Evolutionary conservation across 1,140 invertebrate genomes (phyloP).

Genomic region (Amphibalanus amphitrite): DNA sequence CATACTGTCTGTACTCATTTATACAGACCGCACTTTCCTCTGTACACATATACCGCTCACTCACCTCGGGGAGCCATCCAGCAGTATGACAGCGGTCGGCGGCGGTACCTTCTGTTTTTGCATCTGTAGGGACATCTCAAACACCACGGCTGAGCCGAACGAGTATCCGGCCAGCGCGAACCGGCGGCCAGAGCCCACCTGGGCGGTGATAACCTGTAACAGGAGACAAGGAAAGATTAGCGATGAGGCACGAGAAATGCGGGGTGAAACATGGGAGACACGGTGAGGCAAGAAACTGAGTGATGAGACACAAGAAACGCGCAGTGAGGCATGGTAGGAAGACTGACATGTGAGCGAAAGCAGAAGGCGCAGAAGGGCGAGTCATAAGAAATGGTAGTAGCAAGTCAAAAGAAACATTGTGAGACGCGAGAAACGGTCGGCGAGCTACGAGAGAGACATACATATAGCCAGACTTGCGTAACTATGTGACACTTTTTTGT

Average conservation of each 20-base stretch:
- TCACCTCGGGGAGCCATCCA: slow-evolving; percentile 85
- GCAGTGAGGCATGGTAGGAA: too few relatives aligned
- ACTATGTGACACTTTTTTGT: neutral
- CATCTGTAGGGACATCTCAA: slow-evolving; percentile 76
- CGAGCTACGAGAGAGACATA: neutral
- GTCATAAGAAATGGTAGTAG: neutral
- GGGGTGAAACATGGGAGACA: too few relatives aligned
- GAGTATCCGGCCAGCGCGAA: slow-evolving; percentile 84
- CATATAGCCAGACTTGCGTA: neutral
- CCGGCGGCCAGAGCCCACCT: slow-evolving; percentile 65
- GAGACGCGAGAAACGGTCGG: neutral
- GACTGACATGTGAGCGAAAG: too few relatives aligned
- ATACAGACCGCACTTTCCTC: slow-evolving; percentile 30
- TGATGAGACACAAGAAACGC: too few relatives aligned
- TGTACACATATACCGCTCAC: slow-evolving; percentile 53
- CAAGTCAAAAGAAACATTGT: neutral
- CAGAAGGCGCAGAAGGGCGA: too few relatives aligned
- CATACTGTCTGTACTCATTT: slow-evolving; percentile 17
- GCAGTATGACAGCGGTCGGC: slow-evolving; percentile 45
- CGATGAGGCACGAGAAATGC: neutral
- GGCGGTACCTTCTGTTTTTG: slow-evolving; percentile 41
- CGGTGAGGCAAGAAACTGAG: too few relatives aligned
- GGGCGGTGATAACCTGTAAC: slow-evolving; percentile 43
- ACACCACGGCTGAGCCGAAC: slow-evolving; percentile 75
- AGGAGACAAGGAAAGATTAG: slow-evolving; percentile 6